Evolutionary conservation across 2,888 invertebrate genomes (phyloP).

Genomic region (Nipponacmea schrenckii): DNA sequence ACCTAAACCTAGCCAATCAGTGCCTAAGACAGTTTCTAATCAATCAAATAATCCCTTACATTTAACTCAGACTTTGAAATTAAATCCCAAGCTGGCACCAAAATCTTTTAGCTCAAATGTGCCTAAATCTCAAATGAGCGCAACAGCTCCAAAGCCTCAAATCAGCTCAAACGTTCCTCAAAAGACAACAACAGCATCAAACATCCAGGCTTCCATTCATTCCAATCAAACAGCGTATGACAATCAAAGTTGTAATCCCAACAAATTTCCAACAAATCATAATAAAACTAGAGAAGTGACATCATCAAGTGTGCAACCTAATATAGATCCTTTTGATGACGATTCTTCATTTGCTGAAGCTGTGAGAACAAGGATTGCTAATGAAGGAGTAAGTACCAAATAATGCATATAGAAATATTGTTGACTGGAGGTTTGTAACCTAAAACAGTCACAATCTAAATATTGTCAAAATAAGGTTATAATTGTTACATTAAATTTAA

Average conservation of each 20-base stretch:
- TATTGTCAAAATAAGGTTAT: no score
- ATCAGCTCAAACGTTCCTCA: not conserved
- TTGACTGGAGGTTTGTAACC: no score
- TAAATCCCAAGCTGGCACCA: not conserved
- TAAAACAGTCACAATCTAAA: no score
- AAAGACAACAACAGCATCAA: constrained; percentile 7
- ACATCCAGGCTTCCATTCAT: not conserved
- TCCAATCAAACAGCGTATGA: not conserved
- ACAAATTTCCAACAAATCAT: not conserved
- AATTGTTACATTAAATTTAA: no score
- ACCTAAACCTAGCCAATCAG: not conserved
- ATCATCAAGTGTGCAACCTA: not conserved
- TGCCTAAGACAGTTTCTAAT: not conserved
- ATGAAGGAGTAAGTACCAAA: constrained; percentile 40
- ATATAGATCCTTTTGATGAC: constrained; percentile 40
- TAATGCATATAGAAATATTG: not conserved
- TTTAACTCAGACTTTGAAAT: not conserved
- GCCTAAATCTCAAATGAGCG: not conserved
- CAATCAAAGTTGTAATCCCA: not conserved
- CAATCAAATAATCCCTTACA: not conserved
- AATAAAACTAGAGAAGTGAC: not conserved
- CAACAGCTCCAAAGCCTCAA: constrained; percentile 11
- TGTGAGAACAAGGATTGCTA: constrained; percentile 41
- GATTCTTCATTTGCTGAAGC: constrained; percentile 51
- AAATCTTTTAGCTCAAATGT: not conserved